Evolutionary conservation across 2,113 vertebrate species (phyloP).

Genomic region (Bujurquina vittata): DNA sequence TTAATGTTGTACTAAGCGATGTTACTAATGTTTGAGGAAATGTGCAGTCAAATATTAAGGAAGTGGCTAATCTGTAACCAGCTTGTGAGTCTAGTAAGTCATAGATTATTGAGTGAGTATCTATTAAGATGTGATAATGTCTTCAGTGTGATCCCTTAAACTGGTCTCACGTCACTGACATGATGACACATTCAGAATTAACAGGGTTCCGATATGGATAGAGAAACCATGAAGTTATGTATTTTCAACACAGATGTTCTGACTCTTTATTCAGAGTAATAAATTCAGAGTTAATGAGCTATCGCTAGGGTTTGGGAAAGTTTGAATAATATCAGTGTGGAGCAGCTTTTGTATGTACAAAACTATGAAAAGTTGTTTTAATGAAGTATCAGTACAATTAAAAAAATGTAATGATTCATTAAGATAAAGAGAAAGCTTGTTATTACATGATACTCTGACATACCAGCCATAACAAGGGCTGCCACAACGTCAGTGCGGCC

Average conservation of each 20-base stretch:
- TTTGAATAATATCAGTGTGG: neutral
- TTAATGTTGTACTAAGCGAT: neutral
- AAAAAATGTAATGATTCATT: neutral
- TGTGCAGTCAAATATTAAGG: constrained; percentile 18
- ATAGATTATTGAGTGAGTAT: constrained; percentile 56
- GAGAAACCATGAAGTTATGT: constrained; percentile 31
- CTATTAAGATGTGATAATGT: constrained; percentile 41
- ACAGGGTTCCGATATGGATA: constrained; percentile 32
- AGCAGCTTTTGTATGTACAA: neutral
- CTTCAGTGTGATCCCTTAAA: constrained; percentile 63
- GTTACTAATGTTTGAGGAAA: constrained; percentile 7
- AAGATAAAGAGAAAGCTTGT: neutral
- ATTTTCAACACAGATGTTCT: constrained; percentile 20
- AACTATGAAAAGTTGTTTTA: neutral
- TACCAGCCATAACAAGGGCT: constrained; percentile 88
- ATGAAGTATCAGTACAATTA: neutral
- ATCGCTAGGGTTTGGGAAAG: neutral
- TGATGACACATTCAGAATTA: constrained; percentile 18
- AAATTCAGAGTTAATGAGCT: constrained; percentile 29
- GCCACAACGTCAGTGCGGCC: constrained; percentile 80
- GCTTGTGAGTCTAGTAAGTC: constrained; percentile 26
- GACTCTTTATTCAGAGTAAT: constrained; percentile 14
- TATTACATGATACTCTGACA: neutral
- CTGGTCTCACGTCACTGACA: constrained; percentile 28
- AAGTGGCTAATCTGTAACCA: constrained; percentile 43